Evolutionary conservation across 2,888 invertebrate species (phyloP).

Genomic region (Nephrotoma appendiculata): DNA sequence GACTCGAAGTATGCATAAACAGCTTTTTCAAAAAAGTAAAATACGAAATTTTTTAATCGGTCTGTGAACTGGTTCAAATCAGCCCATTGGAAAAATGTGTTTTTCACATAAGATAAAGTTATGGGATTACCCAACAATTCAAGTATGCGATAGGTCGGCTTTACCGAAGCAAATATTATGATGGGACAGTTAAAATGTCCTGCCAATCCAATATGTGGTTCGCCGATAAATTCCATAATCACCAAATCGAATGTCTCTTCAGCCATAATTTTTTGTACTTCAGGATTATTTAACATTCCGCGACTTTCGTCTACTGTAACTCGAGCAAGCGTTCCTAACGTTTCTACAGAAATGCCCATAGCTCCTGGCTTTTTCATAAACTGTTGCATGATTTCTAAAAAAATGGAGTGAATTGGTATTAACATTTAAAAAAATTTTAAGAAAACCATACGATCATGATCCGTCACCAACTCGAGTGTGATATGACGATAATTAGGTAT

Average conservation of each 20-base stretch:
- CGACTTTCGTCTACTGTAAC: not conserved
- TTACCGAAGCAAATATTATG: constrained; percentile 8
- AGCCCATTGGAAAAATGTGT: not conserved
- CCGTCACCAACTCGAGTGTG: not conserved
- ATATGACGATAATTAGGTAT: not conserved
- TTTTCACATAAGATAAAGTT: not conserved
- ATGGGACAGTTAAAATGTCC: constrained; percentile 23
- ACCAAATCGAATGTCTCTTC: not conserved
- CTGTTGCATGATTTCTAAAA: not conserved
- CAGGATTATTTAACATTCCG: not conserved
- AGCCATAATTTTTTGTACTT: not conserved
- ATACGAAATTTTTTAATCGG: not conserved
- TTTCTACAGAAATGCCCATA: not conserved
- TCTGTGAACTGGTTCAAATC: not conserved
- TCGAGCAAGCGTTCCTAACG: not conserved
- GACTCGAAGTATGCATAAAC: not conserved
- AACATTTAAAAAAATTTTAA: too few species aligned
- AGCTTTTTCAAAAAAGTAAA: not conserved
- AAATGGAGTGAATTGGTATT: too few species aligned
- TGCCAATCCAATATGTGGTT: not conserved
- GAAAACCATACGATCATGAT: not conserved
- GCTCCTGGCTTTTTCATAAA: not conserved
- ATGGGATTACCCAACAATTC: not conserved
- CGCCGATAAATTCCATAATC: not conserved
- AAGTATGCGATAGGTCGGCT: not conserved